Base-by-base conservation (phyloP, 1,140 invertebrate genomes). In the Papilio dardanus region DNA sequence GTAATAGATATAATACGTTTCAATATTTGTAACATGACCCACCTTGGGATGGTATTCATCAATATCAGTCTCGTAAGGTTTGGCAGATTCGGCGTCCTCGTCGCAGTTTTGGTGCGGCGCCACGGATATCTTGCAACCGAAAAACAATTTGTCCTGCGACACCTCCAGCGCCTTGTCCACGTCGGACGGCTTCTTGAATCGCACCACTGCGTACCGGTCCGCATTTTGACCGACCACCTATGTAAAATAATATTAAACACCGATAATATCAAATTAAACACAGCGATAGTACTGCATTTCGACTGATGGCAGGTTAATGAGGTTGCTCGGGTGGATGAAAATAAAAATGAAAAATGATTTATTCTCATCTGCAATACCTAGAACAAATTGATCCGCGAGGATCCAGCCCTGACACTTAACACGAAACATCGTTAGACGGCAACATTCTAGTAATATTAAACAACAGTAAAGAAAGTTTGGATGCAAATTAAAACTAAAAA, bases 141-240 rank as follows among this genome's bases (percentile, higher is more conserved):
- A 99, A 94, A 99, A 99, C 79, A 97, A 95, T 91, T 99, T 99
- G 89, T 99, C 98, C 89, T 99, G 97, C 54, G 98, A 99, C 71
- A 98, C 97, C 92, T 99, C 97, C 54, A 99, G 93, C 24, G 98
- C 98, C 93, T 99, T 99, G 78, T 97, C 97, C 77, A 98, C 98
- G 94, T 99, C 98, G 88, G 99, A 98, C 74, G 97, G 96, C 93
- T 99, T 99, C 93, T 99, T 99, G 92, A 99, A 99, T 88, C 97
- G 98, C 78, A 93, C 91, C 74, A 93, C 90, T 75, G 92, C 92
- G 67, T 92, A 93, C 46, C 92, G 83, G 77, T 93, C 92, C 37
- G 90, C 89, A 74, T 92, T 92, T 77, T 92, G 91, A 75, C 92
- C 92, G 74, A 92, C 91, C 74, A 93, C 91, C 71, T 73, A 30